A percentile compares a stretch with the other conserved stretches of the same genome.
These are phyloP conservation scores for Drosophila nikananu DNA, from an alignment of 1,140 invertebrate genomes.

Conservation along the genomic window DNA sequence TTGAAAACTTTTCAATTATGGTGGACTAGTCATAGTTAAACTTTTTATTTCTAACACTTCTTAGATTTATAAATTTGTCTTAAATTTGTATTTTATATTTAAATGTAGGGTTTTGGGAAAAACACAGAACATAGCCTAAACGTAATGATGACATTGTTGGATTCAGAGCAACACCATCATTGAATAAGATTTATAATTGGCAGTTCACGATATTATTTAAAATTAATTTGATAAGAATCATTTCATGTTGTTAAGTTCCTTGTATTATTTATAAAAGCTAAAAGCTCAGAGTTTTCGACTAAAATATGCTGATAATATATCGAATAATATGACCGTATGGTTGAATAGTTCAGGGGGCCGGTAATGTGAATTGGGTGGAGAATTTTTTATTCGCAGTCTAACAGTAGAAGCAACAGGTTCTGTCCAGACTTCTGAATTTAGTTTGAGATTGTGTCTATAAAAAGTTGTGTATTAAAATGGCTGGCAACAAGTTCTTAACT, in stretches of 20 bases:
- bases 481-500: slow-evolving; percentile 63
- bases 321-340: neutral
- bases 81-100: neutral
- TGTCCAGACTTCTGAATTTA: neutral
- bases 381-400: slow-evolving; percentile 3
- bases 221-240: neutral
- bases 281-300: neutral
- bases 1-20: slow-evolving; percentile 39
- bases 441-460: slow-evolving; percentile 1
- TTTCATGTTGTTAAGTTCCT: neutral
- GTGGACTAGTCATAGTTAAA: slow-evolving; percentile 10
- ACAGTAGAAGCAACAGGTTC: slow-evolving; percentile 35
- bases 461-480: slow-evolving; percentile 50
- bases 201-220: neutral
- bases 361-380: slow-evolving; percentile 2
- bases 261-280: neutral
- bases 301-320: neutral
- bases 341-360: neutral
- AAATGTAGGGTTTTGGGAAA: neutral
- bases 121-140: neutral
- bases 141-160: neutral
- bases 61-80: neutral
- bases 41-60: neutral
- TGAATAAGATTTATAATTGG: neutral
- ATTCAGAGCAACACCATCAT: neutral